These are phyloP conservation scores for Dichetophora obliterata DNA, from an alignment of 2,888 invertebrate genomes.

Conservation along the genomic window DNA sequence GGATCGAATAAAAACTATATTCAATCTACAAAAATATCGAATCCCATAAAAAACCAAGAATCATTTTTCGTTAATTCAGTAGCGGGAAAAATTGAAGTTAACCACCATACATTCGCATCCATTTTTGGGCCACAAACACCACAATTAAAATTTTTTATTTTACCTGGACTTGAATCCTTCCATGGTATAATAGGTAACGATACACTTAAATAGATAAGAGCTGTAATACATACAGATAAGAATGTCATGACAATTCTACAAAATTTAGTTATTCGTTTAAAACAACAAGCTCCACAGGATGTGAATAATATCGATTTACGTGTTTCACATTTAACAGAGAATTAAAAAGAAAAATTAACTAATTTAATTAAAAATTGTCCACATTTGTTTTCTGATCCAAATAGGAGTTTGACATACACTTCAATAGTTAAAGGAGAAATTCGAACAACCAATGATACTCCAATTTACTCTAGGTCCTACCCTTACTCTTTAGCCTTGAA, in stretches of 20 bases:
- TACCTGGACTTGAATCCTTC: slow-evolving; percentile 32
- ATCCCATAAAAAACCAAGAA: too few species aligned
- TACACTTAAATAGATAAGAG: not conserved
- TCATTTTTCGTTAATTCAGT: not conserved
- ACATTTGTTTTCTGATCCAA: slow-evolving; percentile 36
- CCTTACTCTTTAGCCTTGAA: slow-evolving; percentile 39
- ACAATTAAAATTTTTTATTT: slow-evolving; percentile 37
- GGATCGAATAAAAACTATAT: slow-evolving; percentile 37
- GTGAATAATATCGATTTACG: slow-evolving; percentile 26
- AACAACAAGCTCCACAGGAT: slow-evolving; percentile 19
- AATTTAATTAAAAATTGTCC: not conserved
- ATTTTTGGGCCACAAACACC: not conserved
- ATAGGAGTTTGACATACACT: slow-evolving; percentile 37
- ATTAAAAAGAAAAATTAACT: not conserved
- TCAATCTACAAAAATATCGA: not conserved
- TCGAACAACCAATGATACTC: slow-evolving; percentile 27
- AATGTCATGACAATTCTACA: slow-evolving; percentile 13
- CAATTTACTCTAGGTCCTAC: slow-evolving; percentile 36
- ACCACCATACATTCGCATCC: slow-evolving; percentile 19
- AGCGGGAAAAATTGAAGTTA: not conserved
- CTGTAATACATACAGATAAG: slow-evolving; percentile 19
- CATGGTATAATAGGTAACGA: slow-evolving; percentile 42
- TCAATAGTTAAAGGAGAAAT: slow-evolving; percentile 36
- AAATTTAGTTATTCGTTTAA: slow-evolving; percentile 8
- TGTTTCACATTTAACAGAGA: not conserved